phyloP scores from a whole-genome alignment of 92 coral and sea anemone species.

The Phenganax stokvisi region DNA sequence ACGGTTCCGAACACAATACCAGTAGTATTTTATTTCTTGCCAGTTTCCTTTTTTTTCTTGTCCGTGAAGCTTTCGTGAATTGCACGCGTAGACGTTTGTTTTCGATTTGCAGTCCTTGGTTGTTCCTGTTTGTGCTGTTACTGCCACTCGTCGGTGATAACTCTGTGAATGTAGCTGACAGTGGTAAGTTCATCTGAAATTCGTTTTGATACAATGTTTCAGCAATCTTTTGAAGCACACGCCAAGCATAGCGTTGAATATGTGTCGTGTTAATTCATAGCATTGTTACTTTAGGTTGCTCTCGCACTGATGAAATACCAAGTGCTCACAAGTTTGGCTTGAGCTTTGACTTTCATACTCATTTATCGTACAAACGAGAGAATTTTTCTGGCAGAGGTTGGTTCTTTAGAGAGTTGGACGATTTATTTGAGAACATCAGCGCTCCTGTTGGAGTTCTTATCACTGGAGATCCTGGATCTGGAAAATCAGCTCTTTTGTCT shows the following conservation, averaged over 20 bases:
- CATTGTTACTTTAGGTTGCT: too few species aligned
- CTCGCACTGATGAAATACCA: not conserved
- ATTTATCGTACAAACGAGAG: slow-evolving; percentile 5
- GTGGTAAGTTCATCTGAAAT: not conserved
- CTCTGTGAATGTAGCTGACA: not conserved
- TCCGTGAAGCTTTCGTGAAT: too few species aligned
- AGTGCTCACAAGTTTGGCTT: not conserved
- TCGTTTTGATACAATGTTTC: not conserved
- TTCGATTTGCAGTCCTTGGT: too few species aligned
- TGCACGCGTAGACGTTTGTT: too few species aligned
- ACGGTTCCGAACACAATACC: too few species aligned
- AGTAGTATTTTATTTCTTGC: too few species aligned
- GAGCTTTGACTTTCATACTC: slow-evolving; percentile 13
- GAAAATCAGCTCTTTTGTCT: slow-evolving; percentile 75
- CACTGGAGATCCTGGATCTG: slow-evolving; percentile 67
- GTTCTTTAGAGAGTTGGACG: slow-evolving; percentile 55
- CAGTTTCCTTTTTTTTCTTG: not conserved
- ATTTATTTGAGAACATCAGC: not conserved
- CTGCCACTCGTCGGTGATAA: not conserved
- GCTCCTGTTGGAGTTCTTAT: slow-evolving; percentile 44
- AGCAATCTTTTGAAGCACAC: too few species aligned
- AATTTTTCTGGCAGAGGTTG: slow-evolving; percentile 57
- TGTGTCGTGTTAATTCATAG: too few species aligned
- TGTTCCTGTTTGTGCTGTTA: not conserved
- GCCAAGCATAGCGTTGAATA: too few species aligned